Conservation (phyloP, 2,888 invertebrate genomes). For the Glyphotaelius pellucidus region DNA sequence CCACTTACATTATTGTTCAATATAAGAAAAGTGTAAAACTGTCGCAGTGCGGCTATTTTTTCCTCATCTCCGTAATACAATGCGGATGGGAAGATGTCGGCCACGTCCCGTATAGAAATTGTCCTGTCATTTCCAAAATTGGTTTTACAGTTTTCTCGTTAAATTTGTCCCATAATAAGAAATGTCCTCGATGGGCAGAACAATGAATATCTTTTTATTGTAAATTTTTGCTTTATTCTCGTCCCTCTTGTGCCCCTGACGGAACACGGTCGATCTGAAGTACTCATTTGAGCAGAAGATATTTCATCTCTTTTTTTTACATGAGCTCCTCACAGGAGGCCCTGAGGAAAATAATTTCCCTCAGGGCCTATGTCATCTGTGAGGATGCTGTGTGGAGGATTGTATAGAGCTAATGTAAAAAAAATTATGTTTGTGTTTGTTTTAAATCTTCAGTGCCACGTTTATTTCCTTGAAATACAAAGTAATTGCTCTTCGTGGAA, state of each 20-base stretch:
- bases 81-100: constrained; percentile 48
- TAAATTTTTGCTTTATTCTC: neutral
- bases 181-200: neutral
- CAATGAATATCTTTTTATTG: constrained; percentile 6
- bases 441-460: neutral
- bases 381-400: too few species aligned
- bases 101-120: neutral
- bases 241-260: neutral
- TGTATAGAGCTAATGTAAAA: too few species aligned
- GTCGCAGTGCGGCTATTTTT: constrained; percentile 44
- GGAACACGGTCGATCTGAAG: neutral
- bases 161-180: constrained; percentile 21
- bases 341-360: too few species aligned
- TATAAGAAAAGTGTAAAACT: constrained; percentile 37
- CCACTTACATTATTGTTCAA: constrained; percentile 38
- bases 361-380: too few species aligned
- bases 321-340: too few species aligned
- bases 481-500: neutral
- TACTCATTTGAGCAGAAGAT: neutral
- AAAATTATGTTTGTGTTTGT: neutral
- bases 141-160: constrained; percentile 47
- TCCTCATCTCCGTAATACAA: constrained; percentile 44
- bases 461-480: neutral
- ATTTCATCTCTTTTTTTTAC: too few species aligned
- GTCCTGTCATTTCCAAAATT: constrained; percentile 39